Conservation (phyloP, 2,888 invertebrate species). For the Linnaemya tessellans region DNA sequence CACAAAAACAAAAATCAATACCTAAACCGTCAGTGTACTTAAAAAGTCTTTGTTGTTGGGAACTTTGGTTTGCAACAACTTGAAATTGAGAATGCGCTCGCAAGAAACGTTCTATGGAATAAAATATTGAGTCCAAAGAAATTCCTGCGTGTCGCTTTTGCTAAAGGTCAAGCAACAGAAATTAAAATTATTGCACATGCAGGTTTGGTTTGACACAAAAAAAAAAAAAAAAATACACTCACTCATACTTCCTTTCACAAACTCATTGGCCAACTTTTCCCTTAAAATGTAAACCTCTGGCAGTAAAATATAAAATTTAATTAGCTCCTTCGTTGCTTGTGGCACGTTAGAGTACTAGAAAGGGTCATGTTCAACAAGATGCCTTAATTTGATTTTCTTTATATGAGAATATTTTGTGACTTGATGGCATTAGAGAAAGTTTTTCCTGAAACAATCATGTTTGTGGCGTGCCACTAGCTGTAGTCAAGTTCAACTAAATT, state of each 20-base stretch:
- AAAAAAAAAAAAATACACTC: neutral
- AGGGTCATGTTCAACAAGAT: constrained; percentile 63
- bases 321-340: constrained; percentile 2
- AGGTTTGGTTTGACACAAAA: constrained; percentile 19
- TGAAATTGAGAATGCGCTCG: neutral
- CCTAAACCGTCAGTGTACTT: constrained; percentile 11
- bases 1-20: constrained; percentile 52
- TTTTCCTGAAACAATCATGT: constrained; percentile 27
- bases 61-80: constrained; percentile 10
- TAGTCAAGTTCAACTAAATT: constrained; percentile 68
- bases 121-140: constrained; percentile 43
- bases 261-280: too few species aligned
- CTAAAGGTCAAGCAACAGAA: constrained; percentile 73
- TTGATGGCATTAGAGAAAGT: constrained; percentile 44
- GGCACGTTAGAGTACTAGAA: constrained; percentile 15
- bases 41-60: constrained; percentile 3
- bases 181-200: constrained; percentile 69
- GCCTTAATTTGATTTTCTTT: constrained; percentile 34
- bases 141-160: constrained; percentile 73
- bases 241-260: neutral
- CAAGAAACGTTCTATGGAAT: constrained; percentile 10
- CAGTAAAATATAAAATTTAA: neutral
- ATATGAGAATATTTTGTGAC: constrained; percentile 57
- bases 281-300: neutral
- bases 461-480: constrained; percentile 37